Percentiles rank a stretch among this genome's conserved stretches.
Conservation (phyloP, 2,888 invertebrate genomes). For the Ommatoiulus sabulosus region DNA sequence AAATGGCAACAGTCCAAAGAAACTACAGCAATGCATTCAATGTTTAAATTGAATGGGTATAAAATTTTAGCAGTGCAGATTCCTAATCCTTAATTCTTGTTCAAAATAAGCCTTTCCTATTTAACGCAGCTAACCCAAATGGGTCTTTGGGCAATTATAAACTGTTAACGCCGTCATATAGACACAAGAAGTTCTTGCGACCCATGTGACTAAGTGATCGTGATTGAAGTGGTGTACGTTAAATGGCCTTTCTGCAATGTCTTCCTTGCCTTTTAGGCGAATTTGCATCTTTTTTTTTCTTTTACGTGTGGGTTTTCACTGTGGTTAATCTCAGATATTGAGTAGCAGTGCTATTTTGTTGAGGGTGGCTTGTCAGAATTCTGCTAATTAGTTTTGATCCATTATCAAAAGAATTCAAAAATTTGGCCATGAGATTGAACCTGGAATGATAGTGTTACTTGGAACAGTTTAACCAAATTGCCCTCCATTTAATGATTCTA, state of each 20-base stretch:
- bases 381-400: neutral
- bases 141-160: neutral
- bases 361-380: neutral
- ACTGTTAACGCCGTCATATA: neutral
- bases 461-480: no score
- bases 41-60: neutral
- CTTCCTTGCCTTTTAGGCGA: neutral
- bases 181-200: neutral
- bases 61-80: neutral
- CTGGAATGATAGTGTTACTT: no score
- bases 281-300: neutral
- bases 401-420: neutral
- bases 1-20: neutral
- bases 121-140: neutral
- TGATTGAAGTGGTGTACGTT: neutral
- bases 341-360: neutral
- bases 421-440: no score
- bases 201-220: neutral
- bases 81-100: neutral
- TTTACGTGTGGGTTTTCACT: slow-evolving; percentile 2
- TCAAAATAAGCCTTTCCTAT: neutral
- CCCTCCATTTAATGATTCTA: neutral
- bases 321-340: neutral
- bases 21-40: neutral
- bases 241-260: slow-evolving; percentile 1